Evolutionary conservation across 1,140 invertebrate species (phyloP), one percentile per base, ranked within the genome.

Genomic region (Linepithema humile): DNA sequence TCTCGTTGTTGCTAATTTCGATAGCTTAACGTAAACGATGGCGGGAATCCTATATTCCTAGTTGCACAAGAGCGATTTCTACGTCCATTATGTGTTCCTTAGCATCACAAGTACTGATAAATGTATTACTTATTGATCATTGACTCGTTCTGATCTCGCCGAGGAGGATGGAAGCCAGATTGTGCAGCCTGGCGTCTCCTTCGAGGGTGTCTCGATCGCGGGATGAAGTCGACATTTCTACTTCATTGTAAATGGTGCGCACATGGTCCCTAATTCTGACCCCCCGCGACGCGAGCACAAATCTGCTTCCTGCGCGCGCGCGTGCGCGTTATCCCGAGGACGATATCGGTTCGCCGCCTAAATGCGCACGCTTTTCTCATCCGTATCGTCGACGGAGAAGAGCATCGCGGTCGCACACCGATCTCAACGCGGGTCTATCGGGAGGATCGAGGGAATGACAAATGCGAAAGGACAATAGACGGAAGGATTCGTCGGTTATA

Each of bases 101-200:
- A 65, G 48, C 75, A 40, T 23, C 75, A 69, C 35, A 77, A 40
- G 38, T 35, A 35, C 20, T 32, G 72, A 26, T 9, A 45, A 65
- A 40, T 65, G 20, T 75, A 73, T 29, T 60, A 59, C 35, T 74
- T 26, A 35, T 77, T 40, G 20, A 50, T 38, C 40, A 64, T 60
- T 29, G 5, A 74, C 59, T 65, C 40, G 12, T 60, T 75, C 12
- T 9, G 45, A 2, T 78, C 12, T 23, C 48, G 62, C 38, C 26
- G 35, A 69, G 64, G 60, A 55, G 69, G 23, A 3, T 45, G 40
- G 40, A 62, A 75, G n/a, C 60, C 59, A 59, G 20, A 65, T 65
- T 62, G 32, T n/a, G n/a, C 23, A 59, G 50, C 17, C 17, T 40
- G 35, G 50, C 12, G 12, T 72, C 55, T 17, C 17, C 53, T 59